Percentiles rank a stretch among this genome's conserved stretches.
Evolutionary conservation across 2,113 vertebrate genomes (phyloP).

Genomic region (Raphicerus campestris): DNA sequence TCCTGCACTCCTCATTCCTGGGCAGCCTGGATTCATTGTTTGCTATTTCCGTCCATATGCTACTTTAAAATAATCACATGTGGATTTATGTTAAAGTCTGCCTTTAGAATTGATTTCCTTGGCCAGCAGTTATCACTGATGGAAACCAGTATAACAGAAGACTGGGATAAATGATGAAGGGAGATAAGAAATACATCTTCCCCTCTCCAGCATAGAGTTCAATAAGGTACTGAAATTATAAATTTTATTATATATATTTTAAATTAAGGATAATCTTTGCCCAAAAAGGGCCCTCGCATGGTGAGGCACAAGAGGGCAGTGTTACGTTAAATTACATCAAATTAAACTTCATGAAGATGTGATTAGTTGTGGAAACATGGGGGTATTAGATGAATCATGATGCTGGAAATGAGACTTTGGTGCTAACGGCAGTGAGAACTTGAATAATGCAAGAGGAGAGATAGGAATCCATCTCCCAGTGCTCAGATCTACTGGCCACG

Average conservation of each 20-base stretch:
- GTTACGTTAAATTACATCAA: conserved; percentile 79
- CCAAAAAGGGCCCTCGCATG: conserved; percentile 65
- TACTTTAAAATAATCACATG: conserved; percentile 46
- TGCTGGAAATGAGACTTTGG: neutral
- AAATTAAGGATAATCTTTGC: conserved; percentile 5
- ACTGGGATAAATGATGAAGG: neutral
- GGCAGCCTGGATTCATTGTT: conserved; percentile 41
- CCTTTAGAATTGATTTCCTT: neutral
- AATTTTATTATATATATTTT: neutral
- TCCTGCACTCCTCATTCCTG: conserved; percentile 19
- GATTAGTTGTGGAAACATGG: conserved; percentile 49
- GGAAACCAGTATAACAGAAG: neutral
- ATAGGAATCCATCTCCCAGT: neutral
- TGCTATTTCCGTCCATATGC: conserved; percentile 44
- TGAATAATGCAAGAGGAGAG: neutral
- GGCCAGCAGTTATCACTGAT: neutral
- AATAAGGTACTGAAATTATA: neutral
- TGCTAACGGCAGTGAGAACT: neutral
- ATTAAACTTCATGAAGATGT: conserved; percentile 64
- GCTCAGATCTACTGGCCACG: neutral
- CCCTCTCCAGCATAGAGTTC: neutral
- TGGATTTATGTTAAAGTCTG: conserved; percentile 32
- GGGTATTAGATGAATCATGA: conserved; percentile 20
- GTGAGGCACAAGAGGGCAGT: conserved; percentile 83
- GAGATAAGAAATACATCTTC: neutral